Evolutionary conservation across 2,888 invertebrate genomes (phyloP).

Genomic region (Platycheirus albimanus): DNA sequence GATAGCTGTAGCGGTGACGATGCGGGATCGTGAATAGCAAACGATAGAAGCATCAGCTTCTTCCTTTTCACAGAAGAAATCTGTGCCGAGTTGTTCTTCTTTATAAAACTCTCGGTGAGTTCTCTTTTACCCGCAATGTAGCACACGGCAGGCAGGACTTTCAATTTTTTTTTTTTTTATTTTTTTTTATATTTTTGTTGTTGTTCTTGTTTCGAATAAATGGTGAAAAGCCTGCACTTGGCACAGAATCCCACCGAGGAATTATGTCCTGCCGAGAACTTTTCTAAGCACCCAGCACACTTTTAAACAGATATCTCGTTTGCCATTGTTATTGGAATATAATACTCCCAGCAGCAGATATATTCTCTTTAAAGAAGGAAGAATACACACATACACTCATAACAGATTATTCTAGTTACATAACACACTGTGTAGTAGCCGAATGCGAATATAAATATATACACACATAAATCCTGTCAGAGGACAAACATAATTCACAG

Average conservation of each 20-base stretch:
- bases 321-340: conserved; percentile 53
- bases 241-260: conserved; percentile 58
- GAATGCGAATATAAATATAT: conserved; percentile 62
- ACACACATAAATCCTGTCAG: conserved; percentile 51
- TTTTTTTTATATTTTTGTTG: no score
- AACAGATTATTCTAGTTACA: conserved; percentile 50
- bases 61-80: conserved; percentile 35
- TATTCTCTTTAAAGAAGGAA: conserved; percentile 26
- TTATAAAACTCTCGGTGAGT: conserved; percentile 41
- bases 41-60: conserved; percentile 2
- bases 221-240: conserved; percentile 66
- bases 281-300: conserved; percentile 35
- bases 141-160: conserved; percentile 51
- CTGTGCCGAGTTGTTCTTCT: conserved; percentile 62
- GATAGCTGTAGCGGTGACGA: no score
- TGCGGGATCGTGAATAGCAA: no score
- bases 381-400: conserved; percentile 5
- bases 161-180: conserved; percentile 14
- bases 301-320: conserved; percentile 53
- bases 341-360: conserved; percentile 34
- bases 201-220: conserved; percentile 1
- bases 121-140: conserved; percentile 17
- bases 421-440: conserved; percentile 61
- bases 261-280: conserved; percentile 49
- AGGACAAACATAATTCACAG: conserved; percentile 61